Percentiles rank a stretch among this genome's conserved stretches.
phyloP scores from a whole-genome alignment of 2,888 invertebrate genomes.

The Amphipoea lucens region DNA sequence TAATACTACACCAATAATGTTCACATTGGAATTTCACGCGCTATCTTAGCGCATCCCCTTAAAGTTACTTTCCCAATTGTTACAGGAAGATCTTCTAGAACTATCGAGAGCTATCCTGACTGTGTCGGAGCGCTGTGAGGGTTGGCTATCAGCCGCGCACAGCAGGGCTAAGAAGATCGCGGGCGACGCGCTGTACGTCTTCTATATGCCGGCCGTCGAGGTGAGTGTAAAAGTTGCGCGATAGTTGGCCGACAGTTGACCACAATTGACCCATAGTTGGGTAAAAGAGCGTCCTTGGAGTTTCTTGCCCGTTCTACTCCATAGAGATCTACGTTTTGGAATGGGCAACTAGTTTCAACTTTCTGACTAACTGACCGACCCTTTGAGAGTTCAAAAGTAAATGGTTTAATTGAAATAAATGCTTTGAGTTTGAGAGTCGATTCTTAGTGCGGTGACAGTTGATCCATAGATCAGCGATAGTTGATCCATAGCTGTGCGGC shows the following conservation, averaged over 20 bases:
- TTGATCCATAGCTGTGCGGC: not conserved
- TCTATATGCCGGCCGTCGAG: constrained; percentile 81
- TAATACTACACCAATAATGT: too few relatives aligned
- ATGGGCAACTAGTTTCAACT: too few relatives aligned
- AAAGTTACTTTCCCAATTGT: constrained; percentile 13
- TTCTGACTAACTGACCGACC: too few relatives aligned
- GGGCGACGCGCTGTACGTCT: constrained; percentile 75
- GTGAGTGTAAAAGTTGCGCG: constrained; percentile 48
- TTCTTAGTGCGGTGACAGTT: too few relatives aligned
- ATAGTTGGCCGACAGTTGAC: not conserved
- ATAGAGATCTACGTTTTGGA: too few relatives aligned
- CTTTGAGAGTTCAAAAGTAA: too few relatives aligned
- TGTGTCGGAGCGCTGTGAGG: constrained; percentile 77
- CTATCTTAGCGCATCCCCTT: not conserved
- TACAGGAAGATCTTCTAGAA: constrained; percentile 83
- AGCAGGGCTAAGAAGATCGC: constrained; percentile 77
- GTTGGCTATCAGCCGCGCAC: constrained; percentile 75
- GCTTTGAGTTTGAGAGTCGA: too few relatives aligned
- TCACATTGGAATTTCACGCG: too few relatives aligned
- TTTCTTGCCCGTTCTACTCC: too few relatives aligned
- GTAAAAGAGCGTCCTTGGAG: too few relatives aligned
- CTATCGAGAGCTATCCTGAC: constrained; percentile 77
- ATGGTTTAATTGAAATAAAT: too few relatives aligned
- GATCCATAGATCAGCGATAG: too few relatives aligned
- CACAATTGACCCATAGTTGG: not conserved